These are phyloP conservation scores for Polypterus senegalus DNA, from an alignment of 2,113 vertebrate genomes.

Conservation along the genomic window DNA sequence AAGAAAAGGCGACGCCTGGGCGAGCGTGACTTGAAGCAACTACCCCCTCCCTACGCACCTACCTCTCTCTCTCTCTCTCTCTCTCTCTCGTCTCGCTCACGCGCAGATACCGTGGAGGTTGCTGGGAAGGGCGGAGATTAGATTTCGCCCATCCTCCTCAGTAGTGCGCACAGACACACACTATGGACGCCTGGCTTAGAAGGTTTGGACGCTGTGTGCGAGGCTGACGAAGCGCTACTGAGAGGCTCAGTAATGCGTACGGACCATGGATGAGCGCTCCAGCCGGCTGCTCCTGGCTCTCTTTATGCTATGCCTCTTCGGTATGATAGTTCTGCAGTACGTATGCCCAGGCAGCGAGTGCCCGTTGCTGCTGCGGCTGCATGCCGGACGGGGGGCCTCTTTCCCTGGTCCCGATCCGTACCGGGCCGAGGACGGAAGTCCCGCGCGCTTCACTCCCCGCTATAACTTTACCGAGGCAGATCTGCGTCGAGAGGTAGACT, in stretches of 20 bases:
- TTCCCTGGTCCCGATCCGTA: slow-evolving; percentile 65
- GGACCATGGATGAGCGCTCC: slow-evolving; percentile 87
- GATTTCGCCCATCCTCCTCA: too few relatives aligned
- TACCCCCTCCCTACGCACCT: too few relatives aligned
- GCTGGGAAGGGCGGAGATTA: too few relatives aligned
- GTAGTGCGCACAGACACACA: too few relatives aligned
- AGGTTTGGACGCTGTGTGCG: too few relatives aligned
- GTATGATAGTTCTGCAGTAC: slow-evolving; percentile 83
- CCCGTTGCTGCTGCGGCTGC: slow-evolving; percentile 63
- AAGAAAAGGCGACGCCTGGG: too few relatives aligned
- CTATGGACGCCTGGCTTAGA: too few relatives aligned
- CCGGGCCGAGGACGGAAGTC: slow-evolving; percentile 71
- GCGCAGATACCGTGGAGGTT: too few relatives aligned
- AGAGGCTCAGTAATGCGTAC: slow-evolving; percentile 42
- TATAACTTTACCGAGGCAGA: slow-evolving; percentile 77
- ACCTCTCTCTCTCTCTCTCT: too few relatives aligned
- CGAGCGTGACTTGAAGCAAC: too few relatives aligned
- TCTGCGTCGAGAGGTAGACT: slow-evolving; percentile 64
- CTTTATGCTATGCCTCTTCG: slow-evolving; percentile 76
- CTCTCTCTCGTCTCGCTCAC: too few relatives aligned
- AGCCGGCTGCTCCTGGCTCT: slow-evolving; percentile 66
- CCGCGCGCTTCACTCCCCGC: slow-evolving; percentile 70
- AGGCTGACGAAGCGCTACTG: slow-evolving; percentile 6
- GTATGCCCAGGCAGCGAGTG: slow-evolving; percentile 81
- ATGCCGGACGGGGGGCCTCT: slow-evolving; percentile 28